phyloP scores from a whole-genome alignment of 2,888 invertebrate genomes.

The Exocentrus adspersus region DNA sequence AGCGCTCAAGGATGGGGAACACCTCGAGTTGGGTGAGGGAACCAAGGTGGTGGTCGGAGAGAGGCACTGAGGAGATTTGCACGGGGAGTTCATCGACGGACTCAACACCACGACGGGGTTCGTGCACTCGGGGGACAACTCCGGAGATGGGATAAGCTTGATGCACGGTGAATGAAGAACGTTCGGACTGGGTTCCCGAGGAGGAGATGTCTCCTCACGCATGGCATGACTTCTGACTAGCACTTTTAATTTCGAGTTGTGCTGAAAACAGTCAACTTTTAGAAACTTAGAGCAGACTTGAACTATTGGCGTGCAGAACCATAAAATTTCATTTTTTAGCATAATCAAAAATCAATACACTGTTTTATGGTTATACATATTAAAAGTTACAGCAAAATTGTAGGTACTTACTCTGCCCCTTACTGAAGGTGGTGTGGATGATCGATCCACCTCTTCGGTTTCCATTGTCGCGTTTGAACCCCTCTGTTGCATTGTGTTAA shows the following conservation, averaged over 20 bases:
- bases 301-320: no score
- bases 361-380: no score
- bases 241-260: constrained; percentile 81
- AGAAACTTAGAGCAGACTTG: no score
- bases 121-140: constrained; percentile 38
- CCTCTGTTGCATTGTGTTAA: constrained; percentile 55
- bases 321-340: no score
- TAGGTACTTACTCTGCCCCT: constrained; percentile 50
- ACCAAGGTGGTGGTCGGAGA: constrained; percentile 58
- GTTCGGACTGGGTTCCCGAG: constrained; percentile 62
- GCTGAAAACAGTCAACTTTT: constrained; percentile 67
- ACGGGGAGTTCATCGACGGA: constrained; percentile 50
- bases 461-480: constrained; percentile 53
- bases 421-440: constrained; percentile 41
- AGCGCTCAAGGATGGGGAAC: constrained; percentile 38
- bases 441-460: constrained; percentile 48
- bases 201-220: constrained; percentile 79
- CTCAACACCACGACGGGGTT: constrained; percentile 55
- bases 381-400: constrained; percentile 3
- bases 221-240: constrained; percentile 91
- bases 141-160: constrained; percentile 58
- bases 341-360: no score
- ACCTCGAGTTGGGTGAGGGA: constrained; percentile 53
- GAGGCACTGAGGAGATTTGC: constrained; percentile 51
- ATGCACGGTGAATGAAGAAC: constrained; percentile 55